Conservation (phyloP, 2,113 vertebrate genomes). For the Laterallus jamaicensis region DNA sequence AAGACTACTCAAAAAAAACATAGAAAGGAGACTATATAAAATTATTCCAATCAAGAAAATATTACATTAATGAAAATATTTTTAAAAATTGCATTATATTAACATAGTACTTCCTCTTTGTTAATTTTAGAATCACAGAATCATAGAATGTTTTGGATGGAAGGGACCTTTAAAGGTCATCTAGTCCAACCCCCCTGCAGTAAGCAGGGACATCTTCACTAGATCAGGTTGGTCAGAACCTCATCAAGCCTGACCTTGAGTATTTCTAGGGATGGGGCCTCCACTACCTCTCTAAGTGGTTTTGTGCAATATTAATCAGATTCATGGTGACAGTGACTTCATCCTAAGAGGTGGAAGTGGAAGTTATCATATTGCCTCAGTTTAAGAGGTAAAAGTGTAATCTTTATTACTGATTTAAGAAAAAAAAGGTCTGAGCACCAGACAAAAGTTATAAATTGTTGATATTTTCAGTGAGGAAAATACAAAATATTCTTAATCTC, state of each 20-base stretch:
- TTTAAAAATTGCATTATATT: neutral
- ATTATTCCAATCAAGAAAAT: neutral
- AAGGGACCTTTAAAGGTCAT: too few species aligned
- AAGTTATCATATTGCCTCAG: neutral
- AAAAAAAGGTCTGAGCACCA: neutral
- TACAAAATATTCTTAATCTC: neutral
- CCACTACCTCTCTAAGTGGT: too few species aligned
- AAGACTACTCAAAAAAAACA: neutral
- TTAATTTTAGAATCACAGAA: neutral
- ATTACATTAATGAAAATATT: neutral
- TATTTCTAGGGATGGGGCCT: too few species aligned
- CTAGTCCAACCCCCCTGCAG: too few species aligned
- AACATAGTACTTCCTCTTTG: neutral
- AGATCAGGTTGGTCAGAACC: too few species aligned
- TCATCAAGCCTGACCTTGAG: too few species aligned
- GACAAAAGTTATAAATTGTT: neutral
- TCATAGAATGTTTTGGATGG: too few species aligned
- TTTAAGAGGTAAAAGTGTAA: neutral
- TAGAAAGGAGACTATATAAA: neutral
- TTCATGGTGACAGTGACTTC: neutral
- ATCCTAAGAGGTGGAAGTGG: neutral
- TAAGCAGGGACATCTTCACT: too few species aligned
- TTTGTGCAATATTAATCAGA: neutral
- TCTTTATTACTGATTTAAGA: neutral
- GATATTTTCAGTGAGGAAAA: neutral